phyloP scores from a whole-genome alignment of 2,113 vertebrate species.

The Tragelaphus buxtoni region DNA sequence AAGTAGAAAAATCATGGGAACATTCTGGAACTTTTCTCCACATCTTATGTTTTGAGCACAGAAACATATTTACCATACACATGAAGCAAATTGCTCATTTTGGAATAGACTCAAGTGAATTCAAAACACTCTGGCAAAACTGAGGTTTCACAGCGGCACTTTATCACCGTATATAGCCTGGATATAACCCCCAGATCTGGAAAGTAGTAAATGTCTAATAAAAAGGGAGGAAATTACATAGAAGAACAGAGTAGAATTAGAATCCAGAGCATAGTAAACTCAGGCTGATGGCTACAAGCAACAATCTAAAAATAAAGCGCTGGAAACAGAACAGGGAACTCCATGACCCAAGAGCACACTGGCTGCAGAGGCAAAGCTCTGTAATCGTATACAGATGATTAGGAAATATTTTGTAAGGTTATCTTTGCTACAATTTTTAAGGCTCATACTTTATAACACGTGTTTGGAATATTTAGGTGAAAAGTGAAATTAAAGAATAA shows the following conservation, averaged over 20 bases:
- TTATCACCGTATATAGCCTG: not conserved
- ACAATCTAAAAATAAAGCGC: not conserved
- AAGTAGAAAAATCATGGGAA: not conserved
- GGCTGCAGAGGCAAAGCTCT: not conserved
- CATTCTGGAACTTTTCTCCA: not conserved
- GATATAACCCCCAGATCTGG: not conserved
- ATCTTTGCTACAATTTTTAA: not conserved
- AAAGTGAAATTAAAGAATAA: slow-evolving; percentile 36
- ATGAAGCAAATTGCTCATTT: not conserved
- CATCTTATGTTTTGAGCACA: not conserved
- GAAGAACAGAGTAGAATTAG: not conserved
- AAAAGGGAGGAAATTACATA: not conserved
- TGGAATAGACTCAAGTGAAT: not conserved
- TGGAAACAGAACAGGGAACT: not conserved
- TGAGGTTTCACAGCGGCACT: not conserved
- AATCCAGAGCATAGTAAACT: not conserved
- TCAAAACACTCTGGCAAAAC: not conserved
- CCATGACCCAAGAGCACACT: not conserved
- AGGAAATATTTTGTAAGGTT: not conserved
- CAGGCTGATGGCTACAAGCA: not conserved
- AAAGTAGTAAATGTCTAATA: not conserved
- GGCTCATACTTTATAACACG: not conserved
- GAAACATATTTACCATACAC: not conserved
- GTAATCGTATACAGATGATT: not conserved
- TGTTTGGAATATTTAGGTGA: not conserved